Conservation (phyloP, 2,888 invertebrate genomes). For the Apodemia zela region DNA sequence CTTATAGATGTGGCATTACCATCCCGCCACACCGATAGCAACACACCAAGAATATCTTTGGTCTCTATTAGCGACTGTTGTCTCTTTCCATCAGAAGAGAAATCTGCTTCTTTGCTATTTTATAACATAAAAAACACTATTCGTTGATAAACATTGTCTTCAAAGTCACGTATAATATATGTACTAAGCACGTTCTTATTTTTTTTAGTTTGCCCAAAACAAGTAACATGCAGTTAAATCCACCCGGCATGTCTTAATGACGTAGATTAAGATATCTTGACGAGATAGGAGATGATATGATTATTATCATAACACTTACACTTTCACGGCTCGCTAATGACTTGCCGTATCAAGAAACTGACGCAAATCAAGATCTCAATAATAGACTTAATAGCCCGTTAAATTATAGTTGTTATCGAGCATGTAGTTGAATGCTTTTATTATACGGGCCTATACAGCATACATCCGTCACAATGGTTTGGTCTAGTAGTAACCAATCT, state of each 20-base stretch:
- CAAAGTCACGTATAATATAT: too few species aligned
- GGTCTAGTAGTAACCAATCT: not conserved
- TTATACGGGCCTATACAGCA: not conserved
- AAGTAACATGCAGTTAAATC: not conserved
- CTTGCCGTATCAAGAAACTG: conserved; percentile 2
- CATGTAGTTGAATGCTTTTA: not conserved
- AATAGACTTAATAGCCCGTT: not conserved
- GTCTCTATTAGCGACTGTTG: too few species aligned
- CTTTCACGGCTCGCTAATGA: conserved; percentile 9
- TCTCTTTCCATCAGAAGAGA: too few species aligned
- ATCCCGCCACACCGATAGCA: too few species aligned
- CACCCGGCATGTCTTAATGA: not conserved
- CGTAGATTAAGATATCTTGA: not conserved
- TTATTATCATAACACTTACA: conserved; percentile 11
- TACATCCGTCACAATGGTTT: not conserved
- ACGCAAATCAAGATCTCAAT: conserved; percentile 5
- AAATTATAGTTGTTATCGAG: conserved; percentile 11
- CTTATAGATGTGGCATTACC: too few species aligned
- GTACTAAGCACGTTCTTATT: too few species aligned
- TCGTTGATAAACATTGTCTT: too few species aligned
- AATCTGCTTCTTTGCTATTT: too few species aligned
- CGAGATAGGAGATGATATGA: not conserved
- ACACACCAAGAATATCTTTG: too few species aligned
- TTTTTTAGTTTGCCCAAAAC: not conserved
- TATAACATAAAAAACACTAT: too few species aligned